Base-by-base conservation (phyloP, 2,888 invertebrate species). In the Leucoptera coffeella region DNA sequence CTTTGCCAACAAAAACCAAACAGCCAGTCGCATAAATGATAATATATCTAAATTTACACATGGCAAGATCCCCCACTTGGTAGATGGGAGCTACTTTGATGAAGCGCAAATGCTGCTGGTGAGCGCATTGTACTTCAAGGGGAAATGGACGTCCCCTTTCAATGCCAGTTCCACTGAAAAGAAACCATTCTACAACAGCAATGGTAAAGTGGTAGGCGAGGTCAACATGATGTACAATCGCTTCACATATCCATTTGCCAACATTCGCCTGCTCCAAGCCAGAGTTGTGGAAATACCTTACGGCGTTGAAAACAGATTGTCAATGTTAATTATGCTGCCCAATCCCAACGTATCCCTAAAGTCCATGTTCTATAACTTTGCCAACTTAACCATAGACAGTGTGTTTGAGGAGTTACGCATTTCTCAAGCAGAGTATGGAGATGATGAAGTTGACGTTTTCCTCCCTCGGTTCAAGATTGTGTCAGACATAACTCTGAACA, bases 151-250 rank as follows among this genome's bases (percentile, higher is more conserved):
- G 26, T 42, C 59, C 4, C 81, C 80, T 0, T 84, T 84, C 37
- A 78, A 83, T 34, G 35, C 38, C 4, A 52, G 73, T 0, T 54
- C 51, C 1, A 83, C 83, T 1, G 41, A 38, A 1, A 41, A 40
- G 27, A 64, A 71, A 35, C 52, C 72, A 0, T 84, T 83, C 39
- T 75, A 59, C 32, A 62, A 78, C 38, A 76, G 77, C 25, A 46
- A 60, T 3, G 73, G 71, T 5, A 43, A 50, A 4, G 43, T 59
- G 28, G 47, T 69, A 12, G 76, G 77, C 1, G 56, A 75, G 30
- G 81, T 85, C 0, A 74, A 79, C 26, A 87, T 88, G 85, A 89
- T 90, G 87, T 74, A 74, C 34, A 77, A 77, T 34, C 55, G 72
- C 25, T 67, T 64, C 10, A 55, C 67, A 12, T 81, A 78, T 32